Evolutionary conservation across 1,140 invertebrate species (phyloP).

Genomic region (Ylistrum balloti): DNA sequence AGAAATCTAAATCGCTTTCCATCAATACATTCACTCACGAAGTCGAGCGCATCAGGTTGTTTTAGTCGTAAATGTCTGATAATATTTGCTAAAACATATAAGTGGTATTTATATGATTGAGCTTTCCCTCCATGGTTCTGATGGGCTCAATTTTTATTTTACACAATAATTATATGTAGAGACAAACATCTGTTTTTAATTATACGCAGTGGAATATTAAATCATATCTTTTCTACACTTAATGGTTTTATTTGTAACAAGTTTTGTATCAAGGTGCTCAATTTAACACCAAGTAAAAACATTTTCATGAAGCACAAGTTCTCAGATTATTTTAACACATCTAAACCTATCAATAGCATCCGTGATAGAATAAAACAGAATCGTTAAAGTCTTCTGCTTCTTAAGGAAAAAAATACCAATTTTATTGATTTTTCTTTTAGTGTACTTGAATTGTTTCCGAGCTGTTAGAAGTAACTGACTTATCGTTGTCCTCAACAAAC

Average conservation of each 20-base stretch:
- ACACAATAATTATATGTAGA: neutral
- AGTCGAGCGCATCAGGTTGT: constrained; percentile 31
- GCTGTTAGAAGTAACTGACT: neutral
- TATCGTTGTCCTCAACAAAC: neutral
- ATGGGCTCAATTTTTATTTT: neutral
- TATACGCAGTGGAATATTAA: neutral
- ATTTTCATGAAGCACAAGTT: no score
- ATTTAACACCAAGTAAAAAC: no score
- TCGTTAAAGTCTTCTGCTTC: neutral
- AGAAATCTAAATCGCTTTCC: constrained; percentile 19
- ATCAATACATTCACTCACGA: neutral
- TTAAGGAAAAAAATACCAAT: neutral
- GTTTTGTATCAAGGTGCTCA: neutral
- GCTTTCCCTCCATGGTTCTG: neutral
- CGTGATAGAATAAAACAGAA: neutral
- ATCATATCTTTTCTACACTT: neutral
- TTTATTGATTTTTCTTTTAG: neutral
- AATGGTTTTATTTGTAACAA: neutral
- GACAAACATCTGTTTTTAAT: neutral
- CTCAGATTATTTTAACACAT: neutral
- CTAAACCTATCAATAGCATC: neutral
- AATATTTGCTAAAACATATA: constrained; percentile 4
- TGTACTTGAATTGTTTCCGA: neutral
- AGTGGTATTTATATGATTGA: neutral
- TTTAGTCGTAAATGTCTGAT: neutral